A percentile compares a stretch with the other conserved stretches of the same genome.
Conservation (phyloP, 2,113 vertebrate genomes). For the Bujurquina vittata region DNA sequence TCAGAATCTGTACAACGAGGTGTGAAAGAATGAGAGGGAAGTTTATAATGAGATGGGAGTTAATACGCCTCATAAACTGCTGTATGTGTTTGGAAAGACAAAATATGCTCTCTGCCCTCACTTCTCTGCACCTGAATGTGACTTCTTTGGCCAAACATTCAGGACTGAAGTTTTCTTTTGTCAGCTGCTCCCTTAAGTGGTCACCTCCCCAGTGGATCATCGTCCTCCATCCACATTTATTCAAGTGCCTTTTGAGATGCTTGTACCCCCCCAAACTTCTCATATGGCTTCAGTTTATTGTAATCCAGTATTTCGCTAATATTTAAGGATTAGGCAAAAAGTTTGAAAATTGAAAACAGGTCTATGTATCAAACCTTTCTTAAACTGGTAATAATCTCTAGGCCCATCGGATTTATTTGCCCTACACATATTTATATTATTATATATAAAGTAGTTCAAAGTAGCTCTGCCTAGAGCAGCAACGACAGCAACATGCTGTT, state of each 20-base stretch:
- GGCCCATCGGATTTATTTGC: background rate
- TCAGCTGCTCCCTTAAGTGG: too few species aligned
- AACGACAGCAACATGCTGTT: background rate
- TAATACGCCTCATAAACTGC: background rate
- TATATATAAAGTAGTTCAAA: background rate
- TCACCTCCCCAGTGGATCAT: too few species aligned
- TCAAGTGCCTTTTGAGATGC: too few species aligned
- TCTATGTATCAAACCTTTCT: too few species aligned
- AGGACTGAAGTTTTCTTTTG: too few species aligned
- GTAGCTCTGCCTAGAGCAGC: background rate
- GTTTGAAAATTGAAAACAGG: too few species aligned
- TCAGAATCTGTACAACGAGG: background rate
- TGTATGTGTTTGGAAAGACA: background rate
- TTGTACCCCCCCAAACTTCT: too few species aligned
- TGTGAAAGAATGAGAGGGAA: background rate
- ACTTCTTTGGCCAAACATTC: constrained; percentile 32
- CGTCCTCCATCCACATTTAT: too few species aligned
- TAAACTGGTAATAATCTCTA: too few species aligned
- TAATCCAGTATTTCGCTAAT: too few species aligned
- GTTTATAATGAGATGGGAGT: background rate
- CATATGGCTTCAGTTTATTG: too few species aligned
- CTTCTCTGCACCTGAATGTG: constrained; percentile 9
- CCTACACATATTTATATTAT: background rate
- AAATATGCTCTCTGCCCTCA: constrained; percentile 3
- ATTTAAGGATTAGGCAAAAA: too few species aligned